A percentile compares a stretch with the other conserved stretches of the same genome.
Evolutionary conservation across 2,888 invertebrate genomes (phyloP).

Genomic region (Allolobophora icterica): DNA sequence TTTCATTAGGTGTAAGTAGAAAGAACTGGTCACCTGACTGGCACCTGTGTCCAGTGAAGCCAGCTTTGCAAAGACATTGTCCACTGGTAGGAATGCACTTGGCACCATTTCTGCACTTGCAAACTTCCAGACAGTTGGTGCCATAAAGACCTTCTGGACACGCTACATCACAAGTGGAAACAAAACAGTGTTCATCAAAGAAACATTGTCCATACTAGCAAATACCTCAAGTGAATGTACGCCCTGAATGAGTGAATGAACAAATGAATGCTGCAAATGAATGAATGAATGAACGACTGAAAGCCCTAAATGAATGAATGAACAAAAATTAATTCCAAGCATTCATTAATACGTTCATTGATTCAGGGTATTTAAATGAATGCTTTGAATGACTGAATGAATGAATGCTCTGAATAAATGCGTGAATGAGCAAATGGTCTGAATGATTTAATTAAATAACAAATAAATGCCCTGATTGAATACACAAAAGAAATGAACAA

Average conservation of each 20-base stretch:
- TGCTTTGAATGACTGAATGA: neutral
- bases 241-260: neutral
- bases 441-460: too few species aligned
- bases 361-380: too few species aligned
- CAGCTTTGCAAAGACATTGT: conserved; percentile 67
- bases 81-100: conserved; percentile 67
- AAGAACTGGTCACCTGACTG: conserved; percentile 35
- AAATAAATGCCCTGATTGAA: too few species aligned
- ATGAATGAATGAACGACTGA: too few species aligned
- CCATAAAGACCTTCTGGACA: conserved; percentile 63
- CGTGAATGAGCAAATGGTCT: neutral
- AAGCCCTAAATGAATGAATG: too few species aligned
- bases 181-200: neutral
- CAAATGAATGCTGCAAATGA: neutral
- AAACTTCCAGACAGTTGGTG: conserved; percentile 60
- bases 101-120: conserved; percentile 61
- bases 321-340: too few species aligned
- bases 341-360: too few species aligned
- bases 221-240: neutral
- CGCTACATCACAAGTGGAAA: conserved; percentile 49
- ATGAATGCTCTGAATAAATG: neutral
- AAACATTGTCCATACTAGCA: neutral
- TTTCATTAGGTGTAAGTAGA: too few species aligned
- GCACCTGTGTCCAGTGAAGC: conserved; percentile 75
- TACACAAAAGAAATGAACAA: too few species aligned